Evolutionary conservation across 2,113 vertebrate genomes (phyloP).

Genomic region (Ochotona princeps): DNA sequence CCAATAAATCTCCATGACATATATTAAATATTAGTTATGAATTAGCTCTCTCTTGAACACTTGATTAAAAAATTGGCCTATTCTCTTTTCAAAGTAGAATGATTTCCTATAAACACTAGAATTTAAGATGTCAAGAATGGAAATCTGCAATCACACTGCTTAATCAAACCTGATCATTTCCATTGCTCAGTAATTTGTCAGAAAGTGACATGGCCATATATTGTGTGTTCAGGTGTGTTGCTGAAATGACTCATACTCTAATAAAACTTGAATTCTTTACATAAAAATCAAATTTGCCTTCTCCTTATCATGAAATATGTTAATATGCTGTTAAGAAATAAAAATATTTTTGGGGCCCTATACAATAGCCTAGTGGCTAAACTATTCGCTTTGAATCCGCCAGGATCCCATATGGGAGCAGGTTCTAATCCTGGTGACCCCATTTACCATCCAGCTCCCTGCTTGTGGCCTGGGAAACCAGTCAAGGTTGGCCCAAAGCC

Average conservation of each 20-base stretch:
- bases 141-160: background rate
- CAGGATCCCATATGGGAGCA: no score
- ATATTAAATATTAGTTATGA: background rate
- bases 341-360: no score
- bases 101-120: background rate
- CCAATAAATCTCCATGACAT: background rate
- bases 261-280: slow-evolving; percentile 15
- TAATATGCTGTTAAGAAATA: background rate
- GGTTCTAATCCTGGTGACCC: no score
- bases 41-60: background rate
- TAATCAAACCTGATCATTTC: slow-evolving; percentile 4
- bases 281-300: slow-evolving; percentile 30
- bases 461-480: no score
- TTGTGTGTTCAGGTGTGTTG: background rate
- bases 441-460: no score
- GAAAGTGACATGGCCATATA: background rate
- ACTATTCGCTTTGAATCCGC: no score
- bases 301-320: background rate
- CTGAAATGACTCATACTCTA: background rate
- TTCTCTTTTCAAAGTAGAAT: background rate
- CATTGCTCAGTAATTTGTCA: background rate
- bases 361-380: no score
- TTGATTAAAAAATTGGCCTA: background rate
- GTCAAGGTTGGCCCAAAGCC: no score
- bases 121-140: background rate